A percentile compares a stretch with the other conserved stretches of the same genome.
phyloP scores from a whole-genome alignment of 2,888 invertebrate genomes.

The Stegophylla sp. region DNA sequence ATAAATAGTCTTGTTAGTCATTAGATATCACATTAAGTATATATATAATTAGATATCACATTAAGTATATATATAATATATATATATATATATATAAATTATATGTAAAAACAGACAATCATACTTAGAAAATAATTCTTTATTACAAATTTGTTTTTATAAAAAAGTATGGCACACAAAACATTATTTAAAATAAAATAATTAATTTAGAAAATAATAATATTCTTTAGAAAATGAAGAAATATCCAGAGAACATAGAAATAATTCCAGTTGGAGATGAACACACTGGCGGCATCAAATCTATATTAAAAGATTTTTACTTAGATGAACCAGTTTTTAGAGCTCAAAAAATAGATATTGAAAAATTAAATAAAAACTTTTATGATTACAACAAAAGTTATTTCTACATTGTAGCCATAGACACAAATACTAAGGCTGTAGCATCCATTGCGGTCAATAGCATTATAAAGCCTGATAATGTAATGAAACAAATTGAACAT shows the following conservation, averaged over 20 bases:
- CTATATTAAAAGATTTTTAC: slow-evolving; percentile 35
- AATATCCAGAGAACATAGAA: slow-evolving; percentile 16
- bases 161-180: background rate
- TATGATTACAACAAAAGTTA: background rate
- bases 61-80: no score
- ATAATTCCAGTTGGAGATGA: slow-evolving; percentile 11
- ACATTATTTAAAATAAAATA: background rate
- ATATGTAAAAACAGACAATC: no score
- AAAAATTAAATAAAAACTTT: slow-evolving; percentile 20
- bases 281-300: slow-evolving; percentile 9
- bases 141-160: background rate
- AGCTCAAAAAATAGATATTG: slow-evolving; percentile 35
- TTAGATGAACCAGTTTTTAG: slow-evolving; percentile 41
- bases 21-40: no score
- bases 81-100: no score
- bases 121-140: background rate
- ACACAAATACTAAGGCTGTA: slow-evolving; percentile 7
- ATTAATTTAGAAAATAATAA: background rate
- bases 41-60: no score
- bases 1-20: no score
- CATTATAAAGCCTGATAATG: slow-evolving; percentile 33
- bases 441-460: slow-evolving; percentile 31
- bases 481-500: background rate
- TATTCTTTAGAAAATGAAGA: slow-evolving; percentile 14
- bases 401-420: slow-evolving; percentile 29